Base-by-base conservation (phyloP, 35 echinoderm and acorn worm genomes). In the Ptychodera flava region DNA sequence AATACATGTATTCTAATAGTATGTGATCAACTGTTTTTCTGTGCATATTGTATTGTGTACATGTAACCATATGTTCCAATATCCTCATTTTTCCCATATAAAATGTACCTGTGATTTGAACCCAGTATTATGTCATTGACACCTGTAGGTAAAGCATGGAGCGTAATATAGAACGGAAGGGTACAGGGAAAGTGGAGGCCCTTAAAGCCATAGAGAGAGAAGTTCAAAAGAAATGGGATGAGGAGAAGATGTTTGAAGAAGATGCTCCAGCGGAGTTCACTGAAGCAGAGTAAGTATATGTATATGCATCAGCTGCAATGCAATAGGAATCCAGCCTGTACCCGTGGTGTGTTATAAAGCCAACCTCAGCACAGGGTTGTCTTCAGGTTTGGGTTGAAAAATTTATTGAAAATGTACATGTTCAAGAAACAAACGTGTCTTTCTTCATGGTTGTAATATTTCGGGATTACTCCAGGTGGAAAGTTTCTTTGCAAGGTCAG, bases 221-320 rank as follows among this genome's bases (percentile, higher is more conserved):
- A 35, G 88, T 99, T 0, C 92, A 94, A 77, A 82, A 89, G 35
- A 84, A 81, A 91, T 99, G 96, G 96, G 86, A 89, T 36, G 89
- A 78, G 31, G 90, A 90, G 52, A 99, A 99, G 79, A 91, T 94
- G 28, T 94, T 99, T 99, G 92, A 94, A 78, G 93, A 94, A 36
- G 91, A 99, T 94, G 96, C 96, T 22, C 96, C 96, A 33, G 76
- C 33, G 45, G 88, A 85, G 78, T 90, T 77, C 53, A 92, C 89
- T 76, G 82, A 82, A 80, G 85, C 96, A 77, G 85, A 79, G 82
- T 83, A 83, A 30, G 75, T 15, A n/a, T 77, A 15, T 15, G 75
- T n/a, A 77, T 15, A n/a, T 77, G 15, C 75, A 77, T 15, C 75
- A 15, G n/a, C 75, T 77, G n/a, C 75, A 15, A 77, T 15, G n/a